phyloP scores from a whole-genome alignment of 2,113 vertebrate species.

The Gobiocypris rarus region DNA sequence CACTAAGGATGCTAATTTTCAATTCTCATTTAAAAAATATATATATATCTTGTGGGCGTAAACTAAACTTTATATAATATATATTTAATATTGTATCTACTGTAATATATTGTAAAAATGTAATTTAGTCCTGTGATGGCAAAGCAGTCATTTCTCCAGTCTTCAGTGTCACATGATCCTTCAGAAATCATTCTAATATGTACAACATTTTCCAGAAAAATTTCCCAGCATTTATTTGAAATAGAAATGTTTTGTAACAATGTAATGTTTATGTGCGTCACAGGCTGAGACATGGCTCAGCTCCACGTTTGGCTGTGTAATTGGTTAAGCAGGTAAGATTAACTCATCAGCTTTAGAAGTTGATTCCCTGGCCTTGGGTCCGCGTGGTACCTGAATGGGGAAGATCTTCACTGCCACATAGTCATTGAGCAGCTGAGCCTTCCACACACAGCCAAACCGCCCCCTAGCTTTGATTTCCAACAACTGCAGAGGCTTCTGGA shows the following conservation, averaged over 20 bases:
- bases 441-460: slow-evolving; percentile 98
- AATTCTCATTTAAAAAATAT: background rate
- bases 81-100: background rate
- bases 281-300: slow-evolving; percentile 19
- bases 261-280: background rate
- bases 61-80: background rate
- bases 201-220: no score
- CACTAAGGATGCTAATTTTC: background rate
- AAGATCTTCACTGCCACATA: slow-evolving; percentile 98
- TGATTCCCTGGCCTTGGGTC: slow-evolving; percentile 7
- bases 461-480: slow-evolving; percentile 96
- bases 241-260: no score
- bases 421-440: slow-evolving; percentile 93
- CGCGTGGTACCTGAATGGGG: slow-evolving; percentile 86
- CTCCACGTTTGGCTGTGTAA: slow-evolving; percentile 18
- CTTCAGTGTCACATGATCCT: background rate
- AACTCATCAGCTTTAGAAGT: slow-evolving; percentile 38
- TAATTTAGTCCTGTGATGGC: background rate
- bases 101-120: background rate
- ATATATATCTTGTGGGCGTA: background rate
- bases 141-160: background rate
- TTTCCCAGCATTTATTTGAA: no score
- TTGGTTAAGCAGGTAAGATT: slow-evolving; percentile 36
- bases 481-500: slow-evolving; percentile 93
- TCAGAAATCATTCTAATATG: no score